Percentiles rank a stretch among this genome's conserved stretches.
phyloP scores from a whole-genome alignment of 1,140 invertebrate genomes.

The Apis dorsata region DNA sequence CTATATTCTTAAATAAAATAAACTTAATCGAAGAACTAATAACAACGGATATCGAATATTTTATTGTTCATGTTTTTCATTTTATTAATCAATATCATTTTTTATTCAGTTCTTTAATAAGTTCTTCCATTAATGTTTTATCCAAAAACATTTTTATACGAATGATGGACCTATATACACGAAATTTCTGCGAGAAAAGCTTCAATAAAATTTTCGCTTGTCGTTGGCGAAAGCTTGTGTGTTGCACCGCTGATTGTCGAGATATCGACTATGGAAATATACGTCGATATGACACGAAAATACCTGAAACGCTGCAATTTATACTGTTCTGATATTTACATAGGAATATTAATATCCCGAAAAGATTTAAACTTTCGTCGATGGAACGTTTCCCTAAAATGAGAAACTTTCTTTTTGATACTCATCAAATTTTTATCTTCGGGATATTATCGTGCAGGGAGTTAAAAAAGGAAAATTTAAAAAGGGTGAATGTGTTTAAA shows the following conservation, averaged over 20 bases:
- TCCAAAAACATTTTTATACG: background rate
- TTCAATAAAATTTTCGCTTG: constrained; percentile 6
- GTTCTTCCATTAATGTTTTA: background rate
- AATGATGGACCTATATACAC: background rate
- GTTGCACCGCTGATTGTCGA: constrained; percentile 10
- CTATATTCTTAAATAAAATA: background rate
- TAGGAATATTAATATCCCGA: background rate
- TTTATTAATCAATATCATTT: too few relatives aligned
- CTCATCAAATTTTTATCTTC: background rate
- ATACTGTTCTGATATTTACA: background rate
- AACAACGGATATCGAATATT: background rate
- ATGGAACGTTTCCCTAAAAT: constrained; percentile 11
- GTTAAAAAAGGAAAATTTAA: constrained; percentile 6
- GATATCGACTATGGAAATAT: background rate
- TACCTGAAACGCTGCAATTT: background rate
- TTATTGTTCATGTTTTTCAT: background rate
- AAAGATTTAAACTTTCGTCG: background rate
- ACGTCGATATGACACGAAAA: constrained; percentile 5
- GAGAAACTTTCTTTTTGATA: background rate
- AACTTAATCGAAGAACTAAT: background rate
- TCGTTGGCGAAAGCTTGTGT: constrained; percentile 18
- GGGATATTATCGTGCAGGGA: background rate
- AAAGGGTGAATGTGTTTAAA: background rate
- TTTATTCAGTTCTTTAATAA: background rate
- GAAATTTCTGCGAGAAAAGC: background rate